phyloP scores from a whole-genome alignment of 2,797 vertebrate species.

The Phyllotis vaccarum region DNA sequence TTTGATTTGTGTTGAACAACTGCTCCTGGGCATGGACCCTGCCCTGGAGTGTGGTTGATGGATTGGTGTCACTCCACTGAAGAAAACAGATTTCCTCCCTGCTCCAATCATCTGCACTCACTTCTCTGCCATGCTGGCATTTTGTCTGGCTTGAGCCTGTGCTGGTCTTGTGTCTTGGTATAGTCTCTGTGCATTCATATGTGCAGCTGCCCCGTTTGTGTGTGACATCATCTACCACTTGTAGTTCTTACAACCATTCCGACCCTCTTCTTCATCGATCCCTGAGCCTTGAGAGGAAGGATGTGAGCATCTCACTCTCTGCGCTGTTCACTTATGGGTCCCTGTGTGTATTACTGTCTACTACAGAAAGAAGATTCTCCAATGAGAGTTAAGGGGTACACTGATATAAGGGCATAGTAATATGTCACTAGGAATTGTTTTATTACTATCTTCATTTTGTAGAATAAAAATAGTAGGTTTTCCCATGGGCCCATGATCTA shows the following conservation, averaged over 20 bases:
- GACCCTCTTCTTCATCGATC: neutral
- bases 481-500: neutral
- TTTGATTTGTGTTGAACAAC: neutral
- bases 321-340: neutral
- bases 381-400: neutral
- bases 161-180: neutral
- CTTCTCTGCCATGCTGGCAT: neutral
- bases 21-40: neutral
- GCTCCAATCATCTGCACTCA: neutral
- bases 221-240: neutral
- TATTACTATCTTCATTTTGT: neutral
- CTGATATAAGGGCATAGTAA: neutral
- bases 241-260: neutral
- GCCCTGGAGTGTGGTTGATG: neutral
- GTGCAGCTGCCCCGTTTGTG: neutral
- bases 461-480: neutral
- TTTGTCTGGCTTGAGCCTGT: neutral
- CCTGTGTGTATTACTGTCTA: neutral
- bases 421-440: neutral
- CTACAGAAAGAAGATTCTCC: neutral
- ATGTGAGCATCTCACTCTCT: neutral
- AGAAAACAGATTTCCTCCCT: neutral
- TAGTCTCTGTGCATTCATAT: neutral
- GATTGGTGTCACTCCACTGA: neutral
- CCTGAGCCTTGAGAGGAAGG: neutral